phyloP scores from a whole-genome alignment of 2,797 vertebrate species.

The Microctenopoma steveboyesi region DNA sequence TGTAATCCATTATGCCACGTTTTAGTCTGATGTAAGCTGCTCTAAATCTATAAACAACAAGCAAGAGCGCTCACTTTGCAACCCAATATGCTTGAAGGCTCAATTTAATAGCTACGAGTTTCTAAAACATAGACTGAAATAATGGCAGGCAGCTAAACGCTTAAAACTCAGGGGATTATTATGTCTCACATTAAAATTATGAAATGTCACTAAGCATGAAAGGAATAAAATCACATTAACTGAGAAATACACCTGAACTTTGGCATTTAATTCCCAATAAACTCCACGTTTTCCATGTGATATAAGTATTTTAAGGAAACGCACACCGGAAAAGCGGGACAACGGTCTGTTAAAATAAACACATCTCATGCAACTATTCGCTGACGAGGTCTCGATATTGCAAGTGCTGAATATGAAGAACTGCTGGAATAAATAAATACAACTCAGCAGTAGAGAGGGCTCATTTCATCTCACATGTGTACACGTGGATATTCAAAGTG shows the following conservation, averaged over 20 bases:
- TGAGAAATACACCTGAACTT: slow-evolving; percentile 39
- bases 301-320: slow-evolving; percentile 18
- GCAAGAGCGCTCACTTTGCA: slow-evolving; percentile 49
- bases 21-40: slow-evolving; percentile 58
- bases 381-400: slow-evolving; percentile 62
- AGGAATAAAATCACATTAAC: slow-evolving; percentile 31
- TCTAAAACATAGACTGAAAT: slow-evolving; percentile 52
- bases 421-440: slow-evolving; percentile 58
- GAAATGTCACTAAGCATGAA: slow-evolving; percentile 56
- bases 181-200: slow-evolving; percentile 36
- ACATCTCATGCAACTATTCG: slow-evolving; percentile 48
- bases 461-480: slow-evolving; percentile 37
- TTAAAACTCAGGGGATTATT: slow-evolving; percentile 36
- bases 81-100: slow-evolving; percentile 48
- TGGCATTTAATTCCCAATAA: slow-evolving; percentile 52
- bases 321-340: slow-evolving; percentile 35
- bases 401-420: slow-evolving; percentile 60
- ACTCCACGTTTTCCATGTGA: slow-evolving; percentile 53
- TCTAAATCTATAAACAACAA: slow-evolving; percentile 52
- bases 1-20: slow-evolving; percentile 53
- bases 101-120: slow-evolving; percentile 58
- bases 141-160: slow-evolving; percentile 52
- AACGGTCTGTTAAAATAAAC: slow-evolving; percentile 45
- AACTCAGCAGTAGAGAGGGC: slow-evolving; percentile 4
- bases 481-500: slow-evolving; percentile 27